These are phyloP conservation scores for Ambastaia sidthimunki DNA, from an alignment of 2,797 vertebrate genomes.

Conservation along the genomic window DNA sequence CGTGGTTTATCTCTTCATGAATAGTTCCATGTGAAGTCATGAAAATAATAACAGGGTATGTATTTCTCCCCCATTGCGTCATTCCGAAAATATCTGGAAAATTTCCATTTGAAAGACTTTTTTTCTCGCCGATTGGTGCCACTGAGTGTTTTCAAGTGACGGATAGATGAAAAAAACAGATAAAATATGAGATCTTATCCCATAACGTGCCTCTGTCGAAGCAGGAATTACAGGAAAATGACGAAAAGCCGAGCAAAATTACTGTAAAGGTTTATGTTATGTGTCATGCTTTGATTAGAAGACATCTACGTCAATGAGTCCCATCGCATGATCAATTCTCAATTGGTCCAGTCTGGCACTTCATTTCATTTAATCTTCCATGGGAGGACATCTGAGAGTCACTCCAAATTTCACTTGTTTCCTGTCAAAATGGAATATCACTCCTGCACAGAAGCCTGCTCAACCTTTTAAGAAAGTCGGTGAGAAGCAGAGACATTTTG, in stretches of 20 bases:
- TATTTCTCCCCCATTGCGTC: conserved; percentile 58
- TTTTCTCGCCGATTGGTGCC: conserved; percentile 45
- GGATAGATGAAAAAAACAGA: conserved; percentile 54
- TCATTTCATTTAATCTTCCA: conserved; percentile 22
- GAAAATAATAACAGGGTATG: conserved; percentile 54
- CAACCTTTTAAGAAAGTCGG: conserved; percentile 22
- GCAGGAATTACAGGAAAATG: background rate
- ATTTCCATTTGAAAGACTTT: conserved; percentile 56
- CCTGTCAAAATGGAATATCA: conserved; percentile 23
- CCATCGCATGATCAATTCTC: background rate
- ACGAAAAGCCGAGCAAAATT: background rate
- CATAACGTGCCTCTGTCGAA: conserved; percentile 20
- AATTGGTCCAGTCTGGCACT: conserved; percentile 1
- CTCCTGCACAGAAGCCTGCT: conserved; percentile 12
- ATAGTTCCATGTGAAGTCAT: conserved; percentile 53
- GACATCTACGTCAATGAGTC: background rate
- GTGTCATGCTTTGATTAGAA: conserved; percentile 15
- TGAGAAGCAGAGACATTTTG: conserved; percentile 36
- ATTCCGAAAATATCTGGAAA: conserved; percentile 50
- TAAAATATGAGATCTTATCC: conserved; percentile 6
- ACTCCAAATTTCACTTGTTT: conserved; percentile 14
- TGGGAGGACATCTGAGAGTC: conserved; percentile 22
- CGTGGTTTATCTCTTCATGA: conserved; percentile 39
- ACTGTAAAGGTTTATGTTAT: background rate
- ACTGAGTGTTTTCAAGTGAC: conserved; percentile 50